Conservation (phyloP, 1,140 invertebrate genomes). For the Wasmannia auropunctata region DNA sequence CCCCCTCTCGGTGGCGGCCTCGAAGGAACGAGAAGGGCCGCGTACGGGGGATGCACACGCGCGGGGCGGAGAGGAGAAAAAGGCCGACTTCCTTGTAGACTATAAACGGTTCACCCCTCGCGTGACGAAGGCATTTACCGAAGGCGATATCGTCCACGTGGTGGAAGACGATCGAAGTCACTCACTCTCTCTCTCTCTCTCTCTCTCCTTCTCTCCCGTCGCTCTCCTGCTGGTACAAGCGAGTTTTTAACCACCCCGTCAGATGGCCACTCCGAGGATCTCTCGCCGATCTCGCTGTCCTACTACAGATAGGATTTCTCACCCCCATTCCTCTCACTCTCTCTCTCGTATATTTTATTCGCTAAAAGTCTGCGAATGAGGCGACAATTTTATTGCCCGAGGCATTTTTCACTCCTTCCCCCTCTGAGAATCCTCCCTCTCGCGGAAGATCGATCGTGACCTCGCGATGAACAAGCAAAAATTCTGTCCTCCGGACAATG, state of each 20-base stretch:
- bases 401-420: background rate
- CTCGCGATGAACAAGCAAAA: slow-evolving; percentile 19
- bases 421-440: background rate
- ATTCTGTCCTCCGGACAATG: background rate
- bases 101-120: slow-evolving; percentile 66
- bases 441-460: background rate
- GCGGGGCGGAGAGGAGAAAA: slow-evolving; percentile 14
- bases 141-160: slow-evolving; percentile 60
- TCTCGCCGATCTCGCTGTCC: background rate
- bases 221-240: slow-evolving; percentile 48
- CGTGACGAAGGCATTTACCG: slow-evolving; percentile 68
- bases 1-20: slow-evolving; percentile 22
- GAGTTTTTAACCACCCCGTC: slow-evolving; percentile 49
- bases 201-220: slow-evolving; percentile 22
- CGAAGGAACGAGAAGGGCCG: slow-evolving; percentile 17
- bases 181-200: too few species aligned
- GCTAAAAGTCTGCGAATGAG: slow-evolving; percentile 9
- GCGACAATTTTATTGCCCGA: slow-evolving; percentile 34
- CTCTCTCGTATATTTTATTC: background rate
- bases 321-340: background rate
- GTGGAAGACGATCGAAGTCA: slow-evolving; percentile 58
- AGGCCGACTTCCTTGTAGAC: slow-evolving; percentile 51
- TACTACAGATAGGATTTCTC: background rate
- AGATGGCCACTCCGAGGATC: slow-evolving; percentile 58
- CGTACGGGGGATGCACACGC: background rate